A percentile compares a stretch with the other conserved stretches of the same genome.
These are phyloP conservation scores for Chionis minor DNA, from an alignment of 2,113 vertebrate genomes.

Conservation along the genomic window DNA sequence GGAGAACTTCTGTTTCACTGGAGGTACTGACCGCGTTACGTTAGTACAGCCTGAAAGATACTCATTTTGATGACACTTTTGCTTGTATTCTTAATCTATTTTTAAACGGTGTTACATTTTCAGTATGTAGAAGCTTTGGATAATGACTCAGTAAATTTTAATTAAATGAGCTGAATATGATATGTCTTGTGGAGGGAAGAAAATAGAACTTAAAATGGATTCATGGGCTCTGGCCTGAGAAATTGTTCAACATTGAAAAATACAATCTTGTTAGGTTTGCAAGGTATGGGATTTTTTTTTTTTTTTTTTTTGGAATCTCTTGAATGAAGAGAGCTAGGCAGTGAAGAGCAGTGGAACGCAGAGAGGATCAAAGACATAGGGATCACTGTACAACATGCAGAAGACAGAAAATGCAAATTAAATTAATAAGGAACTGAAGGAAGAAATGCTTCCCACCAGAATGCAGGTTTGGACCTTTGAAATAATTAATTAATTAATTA, in stretches of 20 bases:
- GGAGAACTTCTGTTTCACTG: neutral
- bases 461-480: neutral
- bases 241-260: neutral
- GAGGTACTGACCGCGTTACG: neutral
- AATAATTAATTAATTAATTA: neutral
- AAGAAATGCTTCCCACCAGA: neutral
- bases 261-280: neutral
- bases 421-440: neutral
- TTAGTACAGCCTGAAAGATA: slow-evolving; percentile 9
- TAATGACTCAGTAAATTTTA: slow-evolving; percentile 67
- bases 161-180: slow-evolving; percentile 63
- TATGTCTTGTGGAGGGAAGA: neutral
- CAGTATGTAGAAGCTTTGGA: neutral
- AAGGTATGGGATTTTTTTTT: neutral
- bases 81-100: slow-evolving; percentile 42
- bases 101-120: slow-evolving; percentile 12
- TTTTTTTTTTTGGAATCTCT: neutral
- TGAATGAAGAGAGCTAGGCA: neutral
- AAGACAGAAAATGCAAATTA: neutral
- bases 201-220: slow-evolving; percentile 16
- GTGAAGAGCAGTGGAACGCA: neutral
- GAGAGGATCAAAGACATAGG: neutral
- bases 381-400: neutral
- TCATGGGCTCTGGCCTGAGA: slow-evolving; percentile 2
- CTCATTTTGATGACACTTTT: neutral